Conservation (phyloP, 2,797 vertebrate species). For the Holocentrus rufus region DNA sequence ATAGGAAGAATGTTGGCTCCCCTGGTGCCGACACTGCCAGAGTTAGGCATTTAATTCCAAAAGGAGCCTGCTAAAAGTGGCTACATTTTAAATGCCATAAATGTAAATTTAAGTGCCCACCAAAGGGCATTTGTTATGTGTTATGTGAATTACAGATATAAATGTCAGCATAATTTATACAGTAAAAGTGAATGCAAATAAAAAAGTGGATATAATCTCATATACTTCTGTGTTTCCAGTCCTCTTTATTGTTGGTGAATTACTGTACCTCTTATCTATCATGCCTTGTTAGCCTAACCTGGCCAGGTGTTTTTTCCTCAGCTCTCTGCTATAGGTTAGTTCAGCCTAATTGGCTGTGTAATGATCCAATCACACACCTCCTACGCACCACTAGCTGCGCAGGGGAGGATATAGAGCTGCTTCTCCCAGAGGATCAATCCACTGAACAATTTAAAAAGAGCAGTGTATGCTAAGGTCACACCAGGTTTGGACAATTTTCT, state of each 20-base stretch:
- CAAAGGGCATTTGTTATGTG: background rate
- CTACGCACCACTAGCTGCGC: slow-evolving; percentile 47
- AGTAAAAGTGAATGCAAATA: background rate
- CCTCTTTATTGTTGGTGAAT: background rate
- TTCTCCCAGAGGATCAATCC: slow-evolving; percentile 19
- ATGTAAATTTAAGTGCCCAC: background rate
- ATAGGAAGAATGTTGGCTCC: background rate
- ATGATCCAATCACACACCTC: slow-evolving; percentile 67
- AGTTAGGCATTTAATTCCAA: background rate
- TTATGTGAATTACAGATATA: background rate
- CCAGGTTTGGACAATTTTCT: slow-evolving; percentile 48
- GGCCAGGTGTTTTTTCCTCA: slow-evolving; percentile 39
- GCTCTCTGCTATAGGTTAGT: slow-evolving; percentile 54
- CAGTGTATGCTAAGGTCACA: slow-evolving; percentile 38
- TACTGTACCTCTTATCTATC: background rate
- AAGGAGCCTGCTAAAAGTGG: background rate
- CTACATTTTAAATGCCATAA: background rate
- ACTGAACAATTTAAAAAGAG: slow-evolving; percentile 41
- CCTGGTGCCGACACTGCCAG: background rate
- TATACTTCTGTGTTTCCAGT: slow-evolving; percentile 1
- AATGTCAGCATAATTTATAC: background rate
- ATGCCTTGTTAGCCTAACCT: slow-evolving; percentile 48
- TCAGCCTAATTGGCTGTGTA: slow-evolving; percentile 72
- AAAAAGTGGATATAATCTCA: too few species aligned
- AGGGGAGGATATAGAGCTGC: slow-evolving; percentile 10